Evolutionary conservation across 2,797 vertebrate genomes (phyloP).

Genomic region (Limosa lapponica): DNA sequence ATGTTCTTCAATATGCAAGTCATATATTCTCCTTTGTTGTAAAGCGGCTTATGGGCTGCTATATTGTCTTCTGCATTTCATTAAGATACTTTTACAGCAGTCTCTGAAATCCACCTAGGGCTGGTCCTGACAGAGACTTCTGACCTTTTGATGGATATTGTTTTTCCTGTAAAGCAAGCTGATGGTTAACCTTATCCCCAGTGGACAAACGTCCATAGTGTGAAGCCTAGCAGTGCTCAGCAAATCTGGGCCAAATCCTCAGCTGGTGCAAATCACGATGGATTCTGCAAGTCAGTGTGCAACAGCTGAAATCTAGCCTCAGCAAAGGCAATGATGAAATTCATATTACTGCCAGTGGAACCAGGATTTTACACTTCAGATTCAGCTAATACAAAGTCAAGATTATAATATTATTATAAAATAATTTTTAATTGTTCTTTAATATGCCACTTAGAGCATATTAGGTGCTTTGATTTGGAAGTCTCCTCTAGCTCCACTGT

Average conservation of each 20-base stretch:
- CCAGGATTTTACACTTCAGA: background rate
- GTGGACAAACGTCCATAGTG: background rate
- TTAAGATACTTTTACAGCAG: background rate
- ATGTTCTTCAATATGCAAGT: background rate
- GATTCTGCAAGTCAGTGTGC: background rate
- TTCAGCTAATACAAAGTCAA: background rate
- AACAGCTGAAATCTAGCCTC: background rate
- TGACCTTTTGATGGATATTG: background rate
- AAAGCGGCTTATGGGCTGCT: background rate
- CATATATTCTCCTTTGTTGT: background rate
- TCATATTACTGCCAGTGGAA: background rate
- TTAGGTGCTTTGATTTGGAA: background rate
- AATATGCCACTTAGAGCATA: background rate
- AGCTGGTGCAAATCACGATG: background rate
- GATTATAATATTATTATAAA: background rate
- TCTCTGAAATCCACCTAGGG: background rate
- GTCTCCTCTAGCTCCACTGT: background rate
- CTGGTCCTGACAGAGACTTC: background rate
- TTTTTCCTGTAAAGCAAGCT: background rate
- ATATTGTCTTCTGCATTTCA: conserved; percentile 15
- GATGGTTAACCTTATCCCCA: background rate
- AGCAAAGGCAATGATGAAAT: background rate
- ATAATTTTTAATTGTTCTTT: background rate
- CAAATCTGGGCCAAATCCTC: background rate
- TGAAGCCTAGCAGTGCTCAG: background rate